These are phyloP conservation scores for Kobus ellipsiprymnus DNA, from an alignment of 2,113 vertebrate genomes.

Conservation along the genomic window DNA sequence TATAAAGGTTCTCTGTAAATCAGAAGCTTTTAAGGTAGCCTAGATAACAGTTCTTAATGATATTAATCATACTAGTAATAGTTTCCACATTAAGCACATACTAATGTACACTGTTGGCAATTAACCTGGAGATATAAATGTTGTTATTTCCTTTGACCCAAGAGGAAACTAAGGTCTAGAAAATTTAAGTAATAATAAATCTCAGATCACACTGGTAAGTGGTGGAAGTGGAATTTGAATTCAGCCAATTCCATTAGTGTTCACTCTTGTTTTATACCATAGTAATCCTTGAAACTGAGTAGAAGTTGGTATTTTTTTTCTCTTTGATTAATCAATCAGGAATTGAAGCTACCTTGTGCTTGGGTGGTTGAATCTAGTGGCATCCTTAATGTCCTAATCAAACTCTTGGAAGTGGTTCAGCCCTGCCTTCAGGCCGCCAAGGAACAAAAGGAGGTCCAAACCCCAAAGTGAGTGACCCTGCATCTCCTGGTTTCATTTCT, in stretches of 20 bases:
- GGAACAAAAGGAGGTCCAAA: conserved; percentile 95
- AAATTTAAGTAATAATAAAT: neutral
- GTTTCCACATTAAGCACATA: neutral
- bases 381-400: conserved; percentile 92
- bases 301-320: conserved; percentile 6
- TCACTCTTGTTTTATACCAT: neutral
- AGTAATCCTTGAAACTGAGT: neutral
- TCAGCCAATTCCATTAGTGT: neutral
- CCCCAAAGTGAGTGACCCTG: conserved; percentile 88
- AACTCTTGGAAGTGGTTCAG: conserved; percentile 94
- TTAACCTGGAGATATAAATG: neutral
- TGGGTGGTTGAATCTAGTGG: conserved; percentile 92
- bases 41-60: neutral
- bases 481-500: conserved; percentile 16
- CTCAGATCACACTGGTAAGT: neutral
- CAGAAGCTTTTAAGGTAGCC: neutral
- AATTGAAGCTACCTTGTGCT: conserved; percentile 92
- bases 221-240: neutral
- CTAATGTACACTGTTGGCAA: neutral
- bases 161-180: neutral
- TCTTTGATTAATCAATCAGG: conserved; percentile 75
- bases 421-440: conserved; percentile 94
- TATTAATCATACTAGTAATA: neutral
- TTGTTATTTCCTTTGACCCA: neutral
- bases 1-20: neutral